These are phyloP conservation scores for Oostethus manadensis DNA, from an alignment of 2,113 vertebrate species.

Conservation along the genomic window DNA sequence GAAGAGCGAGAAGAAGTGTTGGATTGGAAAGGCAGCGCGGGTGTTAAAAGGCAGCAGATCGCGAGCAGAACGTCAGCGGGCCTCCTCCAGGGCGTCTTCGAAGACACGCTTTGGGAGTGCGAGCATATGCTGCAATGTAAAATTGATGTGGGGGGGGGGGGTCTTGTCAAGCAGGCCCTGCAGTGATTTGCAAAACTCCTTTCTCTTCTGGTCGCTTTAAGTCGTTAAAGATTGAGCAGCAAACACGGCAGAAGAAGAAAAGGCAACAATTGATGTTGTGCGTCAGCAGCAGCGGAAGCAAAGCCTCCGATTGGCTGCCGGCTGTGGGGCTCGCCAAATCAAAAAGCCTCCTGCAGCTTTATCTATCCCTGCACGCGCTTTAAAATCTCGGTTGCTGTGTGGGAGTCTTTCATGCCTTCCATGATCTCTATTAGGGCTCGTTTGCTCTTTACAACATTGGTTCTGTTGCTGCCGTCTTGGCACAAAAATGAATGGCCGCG, in stretches of 20 bases:
- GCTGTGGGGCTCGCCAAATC: no score
- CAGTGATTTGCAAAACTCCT: slow-evolving; percentile 38
- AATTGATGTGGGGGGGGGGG: slow-evolving; percentile 45
- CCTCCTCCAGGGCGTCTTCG: slow-evolving; percentile 43
- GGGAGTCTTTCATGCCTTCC: no score
- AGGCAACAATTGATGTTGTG: no score
- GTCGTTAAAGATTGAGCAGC: slow-evolving; percentile 47
- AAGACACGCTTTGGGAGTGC: slow-evolving; percentile 35
- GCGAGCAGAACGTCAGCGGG: slow-evolving; percentile 15
- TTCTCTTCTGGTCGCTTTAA: slow-evolving; percentile 11
- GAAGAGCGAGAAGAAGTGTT: slow-evolving; percentile 2
- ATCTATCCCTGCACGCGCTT: no score
- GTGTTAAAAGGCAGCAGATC: slow-evolving; percentile 30
- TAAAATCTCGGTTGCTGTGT: not conserved
- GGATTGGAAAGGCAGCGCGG: slow-evolving; percentile 3
- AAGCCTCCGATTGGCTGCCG: no score
- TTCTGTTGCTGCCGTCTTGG: no score
- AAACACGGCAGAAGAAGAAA: slow-evolving; percentile 5
- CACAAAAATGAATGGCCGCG: no score
- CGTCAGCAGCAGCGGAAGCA: no score
- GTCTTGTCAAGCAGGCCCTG: slow-evolving; percentile 24
- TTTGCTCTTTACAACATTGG: no score
- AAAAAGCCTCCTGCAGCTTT: slow-evolving; percentile 8
- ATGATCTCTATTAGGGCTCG: no score
- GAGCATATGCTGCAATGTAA: slow-evolving; percentile 55